Conservation (phyloP, 2,113 vertebrate species). For the Odontophorus gujanensis region DNA sequence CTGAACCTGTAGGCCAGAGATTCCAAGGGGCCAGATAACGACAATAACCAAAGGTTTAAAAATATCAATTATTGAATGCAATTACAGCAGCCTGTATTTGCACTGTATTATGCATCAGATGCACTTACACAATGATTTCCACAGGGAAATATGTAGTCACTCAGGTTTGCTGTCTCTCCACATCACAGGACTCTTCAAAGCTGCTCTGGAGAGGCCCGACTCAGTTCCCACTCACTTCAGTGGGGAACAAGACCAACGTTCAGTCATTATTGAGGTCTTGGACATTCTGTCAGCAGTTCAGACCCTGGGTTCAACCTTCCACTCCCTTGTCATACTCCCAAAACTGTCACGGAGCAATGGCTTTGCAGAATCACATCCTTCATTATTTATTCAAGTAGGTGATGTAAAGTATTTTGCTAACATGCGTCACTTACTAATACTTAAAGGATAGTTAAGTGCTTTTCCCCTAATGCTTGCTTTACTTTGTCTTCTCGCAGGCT, state of each 20-base stretch:
- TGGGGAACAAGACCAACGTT: not conserved
- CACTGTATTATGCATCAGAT: not conserved
- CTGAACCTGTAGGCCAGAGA: not conserved
- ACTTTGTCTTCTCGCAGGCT: not conserved
- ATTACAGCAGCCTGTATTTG: not conserved
- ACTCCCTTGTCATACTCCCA: not conserved
- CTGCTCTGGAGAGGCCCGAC: not conserved
- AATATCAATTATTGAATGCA: not conserved
- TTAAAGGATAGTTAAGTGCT: not conserved
- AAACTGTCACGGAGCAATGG: not conserved
- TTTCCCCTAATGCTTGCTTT: not conserved
- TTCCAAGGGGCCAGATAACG: not conserved
- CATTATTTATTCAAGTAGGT: not conserved
- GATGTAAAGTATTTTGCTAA: not conserved
- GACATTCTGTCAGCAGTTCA: not conserved
- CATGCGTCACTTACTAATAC: rapidly evolving
- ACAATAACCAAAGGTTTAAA: not conserved
- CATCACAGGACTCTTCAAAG: not conserved
- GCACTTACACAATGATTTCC: not conserved
- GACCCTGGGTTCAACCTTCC: not conserved
- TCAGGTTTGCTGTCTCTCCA: not conserved
- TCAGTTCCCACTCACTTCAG: not conserved
- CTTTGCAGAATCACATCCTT: not conserved
- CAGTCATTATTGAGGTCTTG: not conserved
- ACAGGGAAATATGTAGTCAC: not conserved